These are phyloP conservation scores for Ceratina japonica DNA, from an alignment of 1,140 invertebrate genomes.

Conservation along the genomic window DNA sequence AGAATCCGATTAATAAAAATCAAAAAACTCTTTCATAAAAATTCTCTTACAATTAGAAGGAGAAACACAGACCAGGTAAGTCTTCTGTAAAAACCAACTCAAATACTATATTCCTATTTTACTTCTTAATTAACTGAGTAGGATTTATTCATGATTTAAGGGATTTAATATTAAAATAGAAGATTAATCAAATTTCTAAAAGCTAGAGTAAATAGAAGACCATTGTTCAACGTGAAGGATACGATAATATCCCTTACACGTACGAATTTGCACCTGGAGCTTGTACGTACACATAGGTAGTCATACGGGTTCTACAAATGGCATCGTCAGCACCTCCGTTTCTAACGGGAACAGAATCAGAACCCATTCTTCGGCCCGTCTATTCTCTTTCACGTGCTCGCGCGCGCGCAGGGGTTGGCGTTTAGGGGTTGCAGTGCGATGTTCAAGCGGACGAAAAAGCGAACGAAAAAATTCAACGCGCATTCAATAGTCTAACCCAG, in stretches of 20 bases:
- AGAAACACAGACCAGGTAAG: no score
- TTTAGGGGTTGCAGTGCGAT: slow-evolving; percentile 49
- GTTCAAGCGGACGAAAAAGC: slow-evolving; percentile 32
- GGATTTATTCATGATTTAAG: no score
- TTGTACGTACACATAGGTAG: slow-evolving; percentile 37
- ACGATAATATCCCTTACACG: slow-evolving; percentile 17
- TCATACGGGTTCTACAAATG: slow-evolving; percentile 61
- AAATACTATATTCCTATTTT: no score
- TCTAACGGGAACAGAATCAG: slow-evolving; percentile 66
- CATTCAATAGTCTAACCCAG: slow-evolving; percentile 51
- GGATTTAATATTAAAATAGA: no score
- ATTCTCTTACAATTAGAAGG: no score
- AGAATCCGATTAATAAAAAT: no score
- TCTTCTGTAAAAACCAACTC: no score
- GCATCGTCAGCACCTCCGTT: slow-evolving; percentile 68
- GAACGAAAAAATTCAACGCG: slow-evolving; percentile 48
- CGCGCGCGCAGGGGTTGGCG: background rate
- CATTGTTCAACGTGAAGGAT: slow-evolving; percentile 25
- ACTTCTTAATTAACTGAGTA: no score
- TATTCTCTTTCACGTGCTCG: slow-evolving; percentile 52
- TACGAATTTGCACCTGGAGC: slow-evolving; percentile 49
- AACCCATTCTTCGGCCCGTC: slow-evolving; percentile 63
- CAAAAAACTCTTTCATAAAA: no score
- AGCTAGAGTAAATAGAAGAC: slow-evolving; percentile 10
- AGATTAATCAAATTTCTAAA: background rate